These are phyloP conservation scores for Clarias fuscus DNA, from an alignment of 2,797 vertebrate genomes.

Conservation along the genomic window DNA sequence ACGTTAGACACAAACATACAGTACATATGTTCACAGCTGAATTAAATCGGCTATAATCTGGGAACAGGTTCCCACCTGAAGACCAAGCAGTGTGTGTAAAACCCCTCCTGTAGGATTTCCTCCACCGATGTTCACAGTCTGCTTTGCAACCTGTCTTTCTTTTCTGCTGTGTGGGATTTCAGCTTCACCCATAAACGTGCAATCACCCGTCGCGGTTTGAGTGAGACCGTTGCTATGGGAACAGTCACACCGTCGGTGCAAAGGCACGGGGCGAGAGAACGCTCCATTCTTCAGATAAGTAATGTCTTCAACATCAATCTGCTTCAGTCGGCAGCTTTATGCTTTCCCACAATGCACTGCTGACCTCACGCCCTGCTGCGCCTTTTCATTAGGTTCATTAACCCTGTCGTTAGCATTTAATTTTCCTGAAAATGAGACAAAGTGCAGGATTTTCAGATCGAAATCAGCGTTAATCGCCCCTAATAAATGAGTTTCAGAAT, in stretches of 20 bases:
- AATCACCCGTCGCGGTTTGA: slow-evolving; percentile 39
- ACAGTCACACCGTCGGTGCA: slow-evolving; percentile 65
- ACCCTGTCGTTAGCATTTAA: background rate
- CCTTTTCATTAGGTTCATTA: background rate
- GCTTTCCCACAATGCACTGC: background rate
- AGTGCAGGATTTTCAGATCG: background rate
- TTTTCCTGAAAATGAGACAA: background rate
- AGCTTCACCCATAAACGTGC: slow-evolving; percentile 35
- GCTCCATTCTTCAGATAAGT: slow-evolving; percentile 39
- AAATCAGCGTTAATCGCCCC: background rate
- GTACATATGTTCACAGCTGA: background rate
- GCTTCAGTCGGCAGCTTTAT: background rate
- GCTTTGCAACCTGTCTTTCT: slow-evolving; percentile 50
- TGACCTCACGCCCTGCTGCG: background rate
- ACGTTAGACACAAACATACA: background rate
- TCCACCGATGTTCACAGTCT: background rate
- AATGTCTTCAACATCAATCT: slow-evolving; percentile 7
- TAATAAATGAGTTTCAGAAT: background rate
- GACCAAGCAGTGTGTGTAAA: background rate
- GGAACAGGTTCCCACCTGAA: background rate
- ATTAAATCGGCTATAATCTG: background rate
- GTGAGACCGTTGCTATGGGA: slow-evolving; percentile 70
- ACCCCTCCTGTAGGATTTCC: background rate
- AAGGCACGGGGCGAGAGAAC: slow-evolving; percentile 51
- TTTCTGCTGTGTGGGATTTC: slow-evolving; percentile 52